A percentile compares a stretch with the other conserved stretches of the same genome.
phyloP scores from a whole-genome alignment of 1,140 invertebrate genomes.

The Drosophila ananassae region DNA sequence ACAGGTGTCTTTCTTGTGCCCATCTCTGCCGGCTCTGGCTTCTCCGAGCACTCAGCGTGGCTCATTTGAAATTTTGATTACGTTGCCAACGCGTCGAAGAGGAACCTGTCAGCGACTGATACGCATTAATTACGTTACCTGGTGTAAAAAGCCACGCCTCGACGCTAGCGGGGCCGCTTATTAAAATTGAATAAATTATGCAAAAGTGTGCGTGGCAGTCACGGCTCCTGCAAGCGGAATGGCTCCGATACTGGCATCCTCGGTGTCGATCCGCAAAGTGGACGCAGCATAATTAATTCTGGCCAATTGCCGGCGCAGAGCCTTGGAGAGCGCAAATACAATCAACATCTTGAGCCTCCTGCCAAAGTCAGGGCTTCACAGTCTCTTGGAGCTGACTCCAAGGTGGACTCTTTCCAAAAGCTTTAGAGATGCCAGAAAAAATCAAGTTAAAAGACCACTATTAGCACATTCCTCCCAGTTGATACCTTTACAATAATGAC shows the following conservation, averaged over 20 bases:
- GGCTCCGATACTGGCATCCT: slow-evolving; percentile 3
- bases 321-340: slow-evolving; percentile 35
- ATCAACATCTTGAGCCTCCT: slow-evolving; percentile 54
- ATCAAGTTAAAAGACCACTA: background rate
- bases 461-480: too few relatives aligned
- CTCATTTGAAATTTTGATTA: slow-evolving; percentile 80
- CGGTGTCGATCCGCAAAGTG: slow-evolving; percentile 39
- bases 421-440: background rate
- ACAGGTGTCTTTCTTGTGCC: background rate
- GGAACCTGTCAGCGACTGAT: slow-evolving; percentile 66
- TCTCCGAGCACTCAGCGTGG: slow-evolving; percentile 26
- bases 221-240: slow-evolving; percentile 1
- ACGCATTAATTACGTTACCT: slow-evolving; percentile 70
- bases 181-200: slow-evolving; percentile 82
- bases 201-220: slow-evolving; percentile 62
- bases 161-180: slow-evolving; percentile 55
- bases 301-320: slow-evolving; percentile 22
- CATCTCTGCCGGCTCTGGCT: background rate
- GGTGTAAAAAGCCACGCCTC: slow-evolving; percentile 61
- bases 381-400: background rate
- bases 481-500: too few relatives aligned
- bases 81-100: slow-evolving; percentile 48
- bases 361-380: slow-evolving; percentile 29
- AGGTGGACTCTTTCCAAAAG: background rate
- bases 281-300: slow-evolving; percentile 72